Evolutionary conservation across 2,888 invertebrate species (phyloP).

Genomic region (Villa cingulata): DNA sequence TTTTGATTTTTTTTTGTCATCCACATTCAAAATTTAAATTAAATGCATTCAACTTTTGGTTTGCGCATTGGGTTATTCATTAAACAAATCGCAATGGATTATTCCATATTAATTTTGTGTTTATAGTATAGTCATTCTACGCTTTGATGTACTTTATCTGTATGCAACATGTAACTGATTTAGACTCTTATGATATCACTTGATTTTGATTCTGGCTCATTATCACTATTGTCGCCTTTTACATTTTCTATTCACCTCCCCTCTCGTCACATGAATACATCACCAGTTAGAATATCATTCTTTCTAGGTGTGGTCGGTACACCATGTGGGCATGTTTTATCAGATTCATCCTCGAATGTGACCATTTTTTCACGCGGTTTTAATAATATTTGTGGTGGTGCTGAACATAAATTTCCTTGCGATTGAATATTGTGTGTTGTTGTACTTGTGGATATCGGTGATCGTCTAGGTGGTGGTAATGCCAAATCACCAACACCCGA

Average conservation of each 20-base stretch:
- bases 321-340: conserved; percentile 34
- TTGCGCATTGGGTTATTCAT: too few relatives aligned
- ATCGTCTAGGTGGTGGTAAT: conserved; percentile 37
- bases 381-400: conserved; percentile 29
- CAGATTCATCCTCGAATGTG: conserved; percentile 61
- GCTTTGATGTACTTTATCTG: too few relatives aligned
- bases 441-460: conserved; percentile 26
- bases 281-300: conserved; percentile 43
- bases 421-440: conserved; percentile 27
- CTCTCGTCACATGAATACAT: conserved; percentile 68
- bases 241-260: conserved; percentile 22
- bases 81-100: too few relatives aligned
- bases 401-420: conserved; percentile 19
- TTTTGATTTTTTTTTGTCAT: too few relatives aligned
- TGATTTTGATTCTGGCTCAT: conserved; percentile 17
- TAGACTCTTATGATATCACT: conserved; percentile 35
- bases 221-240: not conserved
- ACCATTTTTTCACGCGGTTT: conserved; percentile 62
- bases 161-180: too few relatives aligned
- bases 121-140: too few relatives aligned
- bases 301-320: conserved; percentile 35
- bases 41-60: too few relatives aligned
- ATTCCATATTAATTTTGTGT: too few relatives aligned
- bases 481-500: conserved; percentile 49
- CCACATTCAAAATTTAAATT: too few relatives aligned